These are phyloP conservation scores for Oscheius sp. DNA, from an alignment of 1,140 invertebrate species.

Conservation along the genomic window DNA sequence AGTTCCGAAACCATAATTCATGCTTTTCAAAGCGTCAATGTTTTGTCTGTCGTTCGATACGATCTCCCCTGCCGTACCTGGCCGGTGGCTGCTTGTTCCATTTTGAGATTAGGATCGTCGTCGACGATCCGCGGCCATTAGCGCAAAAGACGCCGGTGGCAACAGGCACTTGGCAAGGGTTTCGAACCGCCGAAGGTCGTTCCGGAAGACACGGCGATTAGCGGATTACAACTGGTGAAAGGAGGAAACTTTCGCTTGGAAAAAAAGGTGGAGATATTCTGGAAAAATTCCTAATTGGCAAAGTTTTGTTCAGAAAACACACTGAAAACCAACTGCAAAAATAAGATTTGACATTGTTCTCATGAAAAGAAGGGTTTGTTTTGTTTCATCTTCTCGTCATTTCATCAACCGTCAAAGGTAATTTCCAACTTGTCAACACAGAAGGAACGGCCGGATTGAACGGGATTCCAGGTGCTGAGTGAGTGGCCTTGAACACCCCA, in stretches of 20 bases:
- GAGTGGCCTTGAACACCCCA: too few species aligned
- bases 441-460: neutral
- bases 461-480: too few species aligned
- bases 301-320: neutral
- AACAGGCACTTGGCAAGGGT: too few species aligned
- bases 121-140: neutral
- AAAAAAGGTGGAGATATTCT: neutral
- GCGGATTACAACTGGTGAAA: neutral
- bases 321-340: neutral
- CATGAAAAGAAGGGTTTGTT: neutral
- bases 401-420: neutral
- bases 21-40: too few species aligned
- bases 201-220: neutral
- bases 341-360: neutral
- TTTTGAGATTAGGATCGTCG: conserved; percentile 13
- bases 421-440: neutral
- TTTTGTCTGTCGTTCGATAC: too few species aligned
- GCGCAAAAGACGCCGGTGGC: too few species aligned
- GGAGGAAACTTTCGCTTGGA: neutral
- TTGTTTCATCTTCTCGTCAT: neutral
- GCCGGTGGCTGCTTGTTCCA: neutral
- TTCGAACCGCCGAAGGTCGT: too few species aligned
- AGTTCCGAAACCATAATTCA: too few species aligned
- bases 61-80: too few species aligned
- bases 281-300: too few species aligned